These are phyloP conservation scores for Eucriotettix oculatus DNA, from an alignment of 2,888 invertebrate species.

Conservation along the genomic window DNA sequence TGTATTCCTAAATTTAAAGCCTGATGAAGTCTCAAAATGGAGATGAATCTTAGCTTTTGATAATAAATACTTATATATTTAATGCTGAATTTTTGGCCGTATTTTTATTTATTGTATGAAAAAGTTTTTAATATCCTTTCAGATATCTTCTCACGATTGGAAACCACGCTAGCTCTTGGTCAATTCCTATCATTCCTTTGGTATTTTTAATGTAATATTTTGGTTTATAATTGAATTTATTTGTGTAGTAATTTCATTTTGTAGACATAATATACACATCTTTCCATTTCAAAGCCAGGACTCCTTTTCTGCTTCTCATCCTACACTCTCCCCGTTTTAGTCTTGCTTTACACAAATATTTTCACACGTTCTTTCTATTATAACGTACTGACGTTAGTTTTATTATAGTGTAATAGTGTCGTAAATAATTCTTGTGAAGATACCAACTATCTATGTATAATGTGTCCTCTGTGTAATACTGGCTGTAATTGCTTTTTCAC, in stretches of 20 bases:
- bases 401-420: not conserved
- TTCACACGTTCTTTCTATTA: not conserved
- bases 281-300: not conserved
- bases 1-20: no score
- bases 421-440: not conserved
- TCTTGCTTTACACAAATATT: not conserved
- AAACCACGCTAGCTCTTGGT: no score
- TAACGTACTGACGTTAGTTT: not conserved
- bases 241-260: not conserved
- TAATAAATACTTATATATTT: no score
- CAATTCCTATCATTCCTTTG: not conserved
- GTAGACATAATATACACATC: not conserved
- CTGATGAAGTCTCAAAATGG: no score
- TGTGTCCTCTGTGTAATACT: no score
- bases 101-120: not conserved
- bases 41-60: no score
- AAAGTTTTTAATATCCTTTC: not conserved
- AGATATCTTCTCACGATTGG: not conserved
- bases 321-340: not conserved
- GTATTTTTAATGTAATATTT: not conserved
- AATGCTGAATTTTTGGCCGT: no score
- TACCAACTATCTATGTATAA: not conserved
- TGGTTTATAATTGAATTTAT: not conserved
- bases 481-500: not conserved
- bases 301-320: not conserved